Evolutionary conservation across 2,797 vertebrate genomes (phyloP).

Genomic region (Xiphophorus birchmanni): DNA sequence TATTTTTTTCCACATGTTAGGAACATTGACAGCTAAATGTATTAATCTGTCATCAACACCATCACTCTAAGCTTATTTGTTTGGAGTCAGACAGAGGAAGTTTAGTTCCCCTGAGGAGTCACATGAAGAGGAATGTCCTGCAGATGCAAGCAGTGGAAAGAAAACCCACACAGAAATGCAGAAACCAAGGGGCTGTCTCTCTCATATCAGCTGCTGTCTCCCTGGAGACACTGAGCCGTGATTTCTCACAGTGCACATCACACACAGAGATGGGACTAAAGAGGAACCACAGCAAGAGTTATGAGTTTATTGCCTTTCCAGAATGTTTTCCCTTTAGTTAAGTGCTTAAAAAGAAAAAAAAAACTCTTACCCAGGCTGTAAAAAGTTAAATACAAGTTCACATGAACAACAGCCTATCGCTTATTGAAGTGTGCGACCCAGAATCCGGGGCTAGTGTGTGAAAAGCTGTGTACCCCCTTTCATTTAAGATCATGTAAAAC

Average conservation of each 20-base stretch:
- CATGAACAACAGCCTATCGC: not conserved
- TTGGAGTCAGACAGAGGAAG: conserved; percentile 43
- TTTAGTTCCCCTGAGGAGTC: conserved; percentile 42
- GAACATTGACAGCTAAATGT: not conserved
- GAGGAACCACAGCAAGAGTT: conserved; percentile 18
- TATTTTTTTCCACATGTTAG: not conserved
- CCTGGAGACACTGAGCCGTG: conserved; percentile 27
- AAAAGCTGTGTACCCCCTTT: conserved; percentile 8
- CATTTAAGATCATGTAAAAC: conserved; percentile 21
- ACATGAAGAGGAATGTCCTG: conserved; percentile 42
- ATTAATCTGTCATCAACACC: conserved; percentile 1
- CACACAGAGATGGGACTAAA: conserved; percentile 19
- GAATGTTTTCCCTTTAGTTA: conserved; percentile 23
- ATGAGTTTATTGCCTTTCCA: conserved; percentile 10
- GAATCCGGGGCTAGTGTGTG: not conserved
- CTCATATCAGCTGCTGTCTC: conserved; percentile 34
- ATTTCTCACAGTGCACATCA: conserved; percentile 36
- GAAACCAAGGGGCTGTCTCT: conserved; percentile 58
- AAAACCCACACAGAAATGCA: conserved; percentile 25
- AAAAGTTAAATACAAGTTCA: not conserved
- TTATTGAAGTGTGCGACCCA: not conserved
- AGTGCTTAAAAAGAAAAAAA: not conserved
- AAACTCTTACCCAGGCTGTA: not conserved
- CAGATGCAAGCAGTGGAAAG: conserved; percentile 43
- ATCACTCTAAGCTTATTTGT: conserved; percentile 26